Conservation (phyloP, 2,888 invertebrate species). For the Pegoplata infirma region DNA sequence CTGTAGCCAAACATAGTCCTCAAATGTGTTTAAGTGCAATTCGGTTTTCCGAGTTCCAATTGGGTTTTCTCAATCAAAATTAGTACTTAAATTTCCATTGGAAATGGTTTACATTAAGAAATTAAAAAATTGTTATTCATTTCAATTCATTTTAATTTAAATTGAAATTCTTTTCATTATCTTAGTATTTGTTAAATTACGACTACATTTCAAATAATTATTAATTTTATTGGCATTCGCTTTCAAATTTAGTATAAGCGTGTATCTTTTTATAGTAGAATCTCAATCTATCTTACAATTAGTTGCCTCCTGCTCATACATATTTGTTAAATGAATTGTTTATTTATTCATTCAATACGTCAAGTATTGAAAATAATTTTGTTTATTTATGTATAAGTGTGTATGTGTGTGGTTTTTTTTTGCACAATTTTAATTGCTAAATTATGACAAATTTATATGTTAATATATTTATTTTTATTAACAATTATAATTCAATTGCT, state of each 20-base stretch:
- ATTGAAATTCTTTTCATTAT: too few species aligned
- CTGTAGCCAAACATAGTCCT: too few species aligned
- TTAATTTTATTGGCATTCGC: conserved; percentile 46
- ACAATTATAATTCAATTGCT: not conserved
- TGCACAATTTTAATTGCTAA: conserved; percentile 10
- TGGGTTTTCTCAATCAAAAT: too few species aligned
- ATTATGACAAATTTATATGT: conserved; percentile 28
- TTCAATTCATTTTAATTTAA: too few species aligned
- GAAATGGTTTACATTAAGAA: too few species aligned
- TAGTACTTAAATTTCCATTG: too few species aligned
- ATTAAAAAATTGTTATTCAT: not conserved
- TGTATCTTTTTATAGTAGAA: conserved; percentile 11
- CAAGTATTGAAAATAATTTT: conserved; percentile 26
- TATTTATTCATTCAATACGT: conserved; percentile 36
- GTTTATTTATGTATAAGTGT: too few species aligned
- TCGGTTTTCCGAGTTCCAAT: too few species aligned
- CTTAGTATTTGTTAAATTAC: conserved; percentile 12
- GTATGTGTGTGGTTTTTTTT: too few species aligned
- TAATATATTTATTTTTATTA: conserved; percentile 27
- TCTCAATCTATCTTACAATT: not conserved
- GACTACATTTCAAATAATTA: conserved; percentile 32
- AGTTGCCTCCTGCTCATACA: conserved; percentile 14
- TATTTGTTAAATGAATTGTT: conserved; percentile 16
- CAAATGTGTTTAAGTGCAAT: too few species aligned
- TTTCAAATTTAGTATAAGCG: conserved; percentile 13